Evolutionary conservation across 2,888 invertebrate genomes (phyloP), one percentile per base, ranked within the genome.

Genomic region (Pammene fasciana): DNA sequence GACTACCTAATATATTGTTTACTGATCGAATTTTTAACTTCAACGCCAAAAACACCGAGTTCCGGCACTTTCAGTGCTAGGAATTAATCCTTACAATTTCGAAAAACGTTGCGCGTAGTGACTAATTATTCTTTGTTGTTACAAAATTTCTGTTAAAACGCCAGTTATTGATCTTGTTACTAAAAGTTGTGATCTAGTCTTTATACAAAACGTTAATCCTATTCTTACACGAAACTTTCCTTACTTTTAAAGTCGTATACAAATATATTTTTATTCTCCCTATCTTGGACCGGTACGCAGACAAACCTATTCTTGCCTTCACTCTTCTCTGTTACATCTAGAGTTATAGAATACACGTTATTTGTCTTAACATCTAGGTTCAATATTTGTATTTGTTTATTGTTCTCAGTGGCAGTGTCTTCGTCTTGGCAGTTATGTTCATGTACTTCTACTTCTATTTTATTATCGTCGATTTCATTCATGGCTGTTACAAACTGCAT

Each of bases 371-470:
- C 86, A 80, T 92, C 92, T 90, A 92, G 77, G 77, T 92, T 92
- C 74, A 92, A 85, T 89, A 92, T 92, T 86, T 92, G 92, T 87
- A 92, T 87, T 76, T 91, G 90, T 82, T 90, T 92, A 89, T 90
- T 91, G 86, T 90, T 90, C 82, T 90, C 88, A 73, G 76, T 84
- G 76, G 78, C 83, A 79, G 82, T 81, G 52, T 45, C 54, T 48
- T 79, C 26, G 26, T 26, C 73, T 74, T 72, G 72, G 67, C 74
- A 77, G 75, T 79, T 76, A 52, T 75, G 76, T 70, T 75, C 68
- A 71, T 83, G 65, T 14, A 67, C 59, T 18, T 70, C 68, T 60
- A 70, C 82, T 59, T 84, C 79, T 67, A 74, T 67, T 60, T 77
- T 75, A 71, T 81, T 74, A 72, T 86, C 80, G 65, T 86, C 84